Evolutionary conservation across 2,113 vertebrate genomes (phyloP).

Genomic region (Pluvialis apricaria): DNA sequence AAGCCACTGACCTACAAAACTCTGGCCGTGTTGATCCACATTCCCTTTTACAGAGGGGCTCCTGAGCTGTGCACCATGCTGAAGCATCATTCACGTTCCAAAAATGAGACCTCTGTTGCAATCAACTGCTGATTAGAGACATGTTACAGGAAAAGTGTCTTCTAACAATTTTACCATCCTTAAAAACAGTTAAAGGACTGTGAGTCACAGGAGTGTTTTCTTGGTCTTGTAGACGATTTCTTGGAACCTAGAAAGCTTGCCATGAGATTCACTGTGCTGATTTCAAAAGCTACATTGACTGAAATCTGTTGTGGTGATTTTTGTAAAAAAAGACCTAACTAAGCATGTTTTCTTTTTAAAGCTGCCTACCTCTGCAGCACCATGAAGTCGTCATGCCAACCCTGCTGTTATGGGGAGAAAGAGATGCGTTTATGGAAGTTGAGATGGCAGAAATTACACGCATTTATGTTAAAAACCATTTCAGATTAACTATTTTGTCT

Average conservation of each 20-base stretch:
- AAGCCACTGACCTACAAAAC: background rate
- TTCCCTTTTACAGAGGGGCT: background rate
- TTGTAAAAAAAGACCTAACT: background rate
- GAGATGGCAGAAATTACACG: constrained; percentile 95
- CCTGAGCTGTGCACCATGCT: background rate
- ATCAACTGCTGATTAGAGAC: background rate
- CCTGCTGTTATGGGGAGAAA: constrained; percentile 92
- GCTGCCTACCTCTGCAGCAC: constrained; percentile 88
- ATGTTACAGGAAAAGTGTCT: background rate
- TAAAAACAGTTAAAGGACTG: background rate
- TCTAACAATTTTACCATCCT: background rate
- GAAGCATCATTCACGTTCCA: background rate
- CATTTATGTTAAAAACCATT: constrained; percentile 91
- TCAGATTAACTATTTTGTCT: constrained; percentile 93
- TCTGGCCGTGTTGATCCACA: background rate
- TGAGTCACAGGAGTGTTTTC: background rate
- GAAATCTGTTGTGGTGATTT: background rate
- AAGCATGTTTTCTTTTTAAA: constrained; percentile 64
- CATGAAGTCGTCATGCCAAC: constrained; percentile 89
- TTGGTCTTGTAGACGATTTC: background rate
- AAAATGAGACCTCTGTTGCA: background rate
- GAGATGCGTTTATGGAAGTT: constrained; percentile 91
- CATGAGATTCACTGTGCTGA: background rate
- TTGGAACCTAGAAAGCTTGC: background rate
- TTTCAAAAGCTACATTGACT: background rate